Evolutionary conservation across 2,113 vertebrate species (phyloP), one percentile per base, ranked within the genome.

Genomic region (Gnathochromis pfefferi): DNA sequence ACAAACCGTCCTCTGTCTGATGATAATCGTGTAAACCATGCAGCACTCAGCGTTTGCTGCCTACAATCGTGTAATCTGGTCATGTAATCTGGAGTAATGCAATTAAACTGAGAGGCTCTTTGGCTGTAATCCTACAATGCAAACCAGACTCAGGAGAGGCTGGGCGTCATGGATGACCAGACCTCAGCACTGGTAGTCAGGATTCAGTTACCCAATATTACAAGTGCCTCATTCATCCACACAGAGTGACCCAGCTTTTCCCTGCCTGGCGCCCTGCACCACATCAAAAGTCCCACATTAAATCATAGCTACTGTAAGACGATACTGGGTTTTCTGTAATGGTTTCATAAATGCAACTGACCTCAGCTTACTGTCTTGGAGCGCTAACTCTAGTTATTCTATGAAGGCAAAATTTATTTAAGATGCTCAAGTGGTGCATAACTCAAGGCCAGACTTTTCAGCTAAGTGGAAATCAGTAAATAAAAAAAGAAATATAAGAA

Each of bases 61-160:
- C 65, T 78, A 42, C 53, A 65, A 17, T 83, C 16, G 33, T 63
- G 28, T 91, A 90, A 92, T 94, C 88, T 86, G 81, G 57, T 85
- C 21, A 7, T 75, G 54, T 89, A 91, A 94, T 94, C 90, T 89
- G 73, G 21, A 55, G 16, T 90, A 90, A 92, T 85, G 17, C 70
- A 89, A 75, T 88, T 84, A 84, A 92, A 90, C 63, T 58, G 54
- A 86, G 87, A 82, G 57, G 80, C 40, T 82, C 6, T 80, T 40
- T 63, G 82, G 21, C 51, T 82, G 73, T 90, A 91, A 92, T 92
- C 80, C 89, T 84, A 65, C 54, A 81, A 54, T 84, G 38, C 55
- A 63, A 70, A 84, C 83, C 55, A 73, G 54, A 38, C 35, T 88
- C 81, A 90, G 80, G 82, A 89, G 78, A 51, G n/a, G 55, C 75